Percentiles rank a stretch among this genome's conserved stretches.
Evolutionary conservation across 2,888 invertebrate species (phyloP).

Genomic region (Tetrapedia diversipes): DNA sequence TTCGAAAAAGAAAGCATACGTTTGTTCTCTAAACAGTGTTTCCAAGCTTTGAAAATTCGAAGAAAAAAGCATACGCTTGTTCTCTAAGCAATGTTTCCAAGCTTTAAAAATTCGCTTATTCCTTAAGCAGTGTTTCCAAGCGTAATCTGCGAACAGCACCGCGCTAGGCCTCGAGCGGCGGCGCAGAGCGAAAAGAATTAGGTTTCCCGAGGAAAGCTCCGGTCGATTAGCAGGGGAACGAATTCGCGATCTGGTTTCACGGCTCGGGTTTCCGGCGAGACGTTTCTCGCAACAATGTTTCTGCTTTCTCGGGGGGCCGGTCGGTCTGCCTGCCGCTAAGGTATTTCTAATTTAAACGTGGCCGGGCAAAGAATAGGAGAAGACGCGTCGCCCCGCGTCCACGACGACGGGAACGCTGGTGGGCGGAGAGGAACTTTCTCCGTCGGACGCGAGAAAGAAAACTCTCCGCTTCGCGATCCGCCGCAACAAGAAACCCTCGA

Average conservation of each 20-base stretch:
- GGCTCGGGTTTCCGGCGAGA: neutral
- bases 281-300: conserved; percentile 47
- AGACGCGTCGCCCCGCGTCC: conserved; percentile 55
- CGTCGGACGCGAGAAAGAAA: neutral
- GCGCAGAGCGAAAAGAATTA: no score
- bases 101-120: no score
- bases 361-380: conserved; percentile 61
- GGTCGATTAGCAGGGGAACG: neutral
- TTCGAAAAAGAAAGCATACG: no score
- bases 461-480: conserved; percentile 34
- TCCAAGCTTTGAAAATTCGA: no score
- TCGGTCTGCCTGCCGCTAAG: conserved; percentile 46
- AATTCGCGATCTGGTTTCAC: conserved; percentile 33
- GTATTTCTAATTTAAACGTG: conserved; percentile 69
- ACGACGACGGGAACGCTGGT: conserved; percentile 37
- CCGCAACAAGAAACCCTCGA: conserved; percentile 51
- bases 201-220: neutral
- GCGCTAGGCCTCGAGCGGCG: no score
- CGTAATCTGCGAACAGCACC: no score
- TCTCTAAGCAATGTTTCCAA: no score
- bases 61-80: no score
- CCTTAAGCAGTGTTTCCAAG: no score
- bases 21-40: no score
- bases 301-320: conserved; percentile 23
- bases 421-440: conserved; percentile 16